Base-by-base conservation (phyloP, 2,113 vertebrate genomes). In the Ceyx margarethae region DNA sequence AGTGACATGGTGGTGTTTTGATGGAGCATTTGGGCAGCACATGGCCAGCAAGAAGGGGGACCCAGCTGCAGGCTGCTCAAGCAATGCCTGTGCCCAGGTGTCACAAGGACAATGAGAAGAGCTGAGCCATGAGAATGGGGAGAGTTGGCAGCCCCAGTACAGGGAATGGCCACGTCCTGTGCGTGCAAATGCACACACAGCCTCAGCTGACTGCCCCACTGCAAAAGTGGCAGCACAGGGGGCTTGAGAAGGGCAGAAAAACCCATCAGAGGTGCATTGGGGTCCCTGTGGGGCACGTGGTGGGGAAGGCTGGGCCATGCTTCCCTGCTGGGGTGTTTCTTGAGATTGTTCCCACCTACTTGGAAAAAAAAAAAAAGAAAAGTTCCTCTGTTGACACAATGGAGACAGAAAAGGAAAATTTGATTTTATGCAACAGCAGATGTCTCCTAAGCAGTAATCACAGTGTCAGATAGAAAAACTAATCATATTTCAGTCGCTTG, bases 401-500 rank as follows among this genome's bases (percentile, higher is more conserved):
- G 82, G 88, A 90, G 89, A 64, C 65, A 93, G 91, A 50, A 93
- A 83, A 94, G 68, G 82, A 79, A 96, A 81, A 79, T 94, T 96
- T 94, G 90, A 91, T 96, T 97, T 97, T 95, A 94, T 94, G 89
- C 91, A 96, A 90, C 69, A 91, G 90, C 97, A 96, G 96, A 96
- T 98, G 95, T 87, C 96, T 96, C 80, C 94, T 91, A 95, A 96
- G 91, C 95, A 94, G 93, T 96, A 96, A 94, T 87, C 77, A 93
- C 95, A 94, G 84, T 89, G 85, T 96, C 95, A 96, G 91, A 97
- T 97, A 96, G 87, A 85, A 89, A 96, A 93, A 87, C 86, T 96
- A 97, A 96, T 97, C 91, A 95, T 94, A 97, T 98, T 97, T 97
- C 87, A 87, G 93, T 96, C 81, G 94, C 92, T 91, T 90, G 87